Evolutionary conservation across 1,140 invertebrate species (phyloP).

Genomic region (Penaeus vannamei): DNA sequence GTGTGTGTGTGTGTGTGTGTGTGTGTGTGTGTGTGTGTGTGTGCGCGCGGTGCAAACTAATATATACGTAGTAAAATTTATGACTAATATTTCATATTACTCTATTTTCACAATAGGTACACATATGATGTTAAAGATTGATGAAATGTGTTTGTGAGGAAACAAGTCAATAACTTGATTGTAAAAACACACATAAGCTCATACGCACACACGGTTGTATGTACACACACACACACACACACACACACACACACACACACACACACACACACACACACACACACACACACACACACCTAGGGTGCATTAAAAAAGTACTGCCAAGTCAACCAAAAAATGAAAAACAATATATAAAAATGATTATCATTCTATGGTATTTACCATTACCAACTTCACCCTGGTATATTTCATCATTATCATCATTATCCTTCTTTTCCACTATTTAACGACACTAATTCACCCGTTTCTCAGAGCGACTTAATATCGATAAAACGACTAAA

Average conservation of each 20-base stretch:
- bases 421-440: too few species aligned
- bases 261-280: conserved; percentile 29
- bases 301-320: neutral
- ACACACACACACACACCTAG: conserved; percentile 7
- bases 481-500: too few species aligned
- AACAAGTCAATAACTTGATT: neutral
- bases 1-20: too few species aligned
- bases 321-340: neutral
- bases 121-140: neutral
- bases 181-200: neutral
- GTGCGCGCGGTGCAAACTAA: too few species aligned
- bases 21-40: too few species aligned
- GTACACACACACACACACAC: neutral
- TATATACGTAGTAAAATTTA: too few species aligned
- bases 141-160: neutral
- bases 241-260: conserved; percentile 18
- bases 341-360: neutral
- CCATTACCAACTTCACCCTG: too few species aligned
- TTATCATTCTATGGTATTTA: neutral
- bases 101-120: neutral
- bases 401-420: too few species aligned
- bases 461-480: too few species aligned
- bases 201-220: neutral
- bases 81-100: too few species aligned
- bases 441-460: too few species aligned